Base-by-base conservation (phyloP, 2,888 invertebrate genomes). In the Pyrochroa serraticornis region DNA sequence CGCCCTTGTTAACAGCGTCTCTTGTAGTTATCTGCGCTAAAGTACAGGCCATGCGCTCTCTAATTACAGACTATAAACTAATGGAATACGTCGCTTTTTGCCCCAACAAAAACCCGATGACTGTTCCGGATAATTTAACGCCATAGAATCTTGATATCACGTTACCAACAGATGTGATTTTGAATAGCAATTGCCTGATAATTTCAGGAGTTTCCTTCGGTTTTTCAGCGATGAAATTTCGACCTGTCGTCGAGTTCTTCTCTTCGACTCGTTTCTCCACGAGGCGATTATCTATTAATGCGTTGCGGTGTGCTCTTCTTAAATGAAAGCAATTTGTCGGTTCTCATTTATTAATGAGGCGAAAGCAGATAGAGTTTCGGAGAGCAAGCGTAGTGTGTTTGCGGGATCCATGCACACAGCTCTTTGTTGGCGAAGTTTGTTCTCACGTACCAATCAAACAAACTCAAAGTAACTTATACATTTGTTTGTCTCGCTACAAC, bases 81-180 rank as follows among this genome's bases (percentile, higher is more conserved):
- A 63, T 63, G 60, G 60, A 60, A 63, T 60, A 58, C 55, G 64
- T 52, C 56, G 61, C 63, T 61, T 60, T 66, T 66, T 66, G 63
- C 63, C 58, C 48, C 60, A 61, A 64, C 67, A 66, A 67, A 59
- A 61, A 61, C 56, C 55, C 59, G 59, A 61, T 52, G 62, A 66
- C 61, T 49, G 45, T 12, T 34, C 41, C 30, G 50, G 45, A 59
- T 54, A 54, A 59, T 59, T 54, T 54, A 54, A 59, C 59, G 52
- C 54, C 42, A 46, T 46, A 46, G 50, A 59, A 59, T 50, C 46
- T 48, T 46, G 35, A 49, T 59, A 54, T 59, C 59, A 37, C 34
- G 35, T 59, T 59, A 54, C 59, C 54, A 50, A 59, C 59, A 59
- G 59, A 59, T 59, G 59, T 59, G 59, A 59, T 59, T 59, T 59